Base-by-base conservation (phyloP, 1,140 invertebrate genomes). In the Megathymus violae region DNA sequence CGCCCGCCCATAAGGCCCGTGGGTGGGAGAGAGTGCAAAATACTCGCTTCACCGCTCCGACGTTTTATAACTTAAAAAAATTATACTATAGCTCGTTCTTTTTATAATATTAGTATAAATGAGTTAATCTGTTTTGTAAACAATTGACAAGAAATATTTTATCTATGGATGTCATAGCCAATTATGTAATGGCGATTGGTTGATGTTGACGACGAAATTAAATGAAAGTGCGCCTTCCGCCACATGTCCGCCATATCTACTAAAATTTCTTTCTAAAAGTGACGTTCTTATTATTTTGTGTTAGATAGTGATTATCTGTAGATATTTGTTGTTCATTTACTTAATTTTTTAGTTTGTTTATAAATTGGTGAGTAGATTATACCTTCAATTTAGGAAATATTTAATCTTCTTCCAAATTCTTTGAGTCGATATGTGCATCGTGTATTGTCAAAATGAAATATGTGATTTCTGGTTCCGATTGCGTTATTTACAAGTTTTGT, bases 231-330 rank as follows among this genome's bases (percentile, higher is more conserved):
- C 76, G 69, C 69, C 69, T 76, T 77, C 69, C 80, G 80, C 83
- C 83, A 86, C 84, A 89, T 85, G 83, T 90, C 86, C 88, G 86
- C 86, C 88, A 90, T 90, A 85, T 79, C 83, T 86, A 81, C 78
- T 85, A 82, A 79, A 88, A 80, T 83, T 87, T 88, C 80, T 82
- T 83, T 87, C 75, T 79, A 74, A 78, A 75, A 83, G 78, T 86
- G 85, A 90, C 83, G 79, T 88, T 83, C 76, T 64, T 80, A 78
- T 82, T 84, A 86, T 80, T 86, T 88, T 85, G 76, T 82, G 76
- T 85, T 88, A 79, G 69, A 78, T 81, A 85, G 74, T 69, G 69
- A 68, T 80, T 76, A 83, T 86, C 80, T 78, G 78, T 83, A 84
- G 76, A 76, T 81, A 80, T 82, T 80, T 77, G 73, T 84, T 83